phyloP scores from a whole-genome alignment of 2,888 invertebrate genomes.

The Lasioglossum figueresi region DNA sequence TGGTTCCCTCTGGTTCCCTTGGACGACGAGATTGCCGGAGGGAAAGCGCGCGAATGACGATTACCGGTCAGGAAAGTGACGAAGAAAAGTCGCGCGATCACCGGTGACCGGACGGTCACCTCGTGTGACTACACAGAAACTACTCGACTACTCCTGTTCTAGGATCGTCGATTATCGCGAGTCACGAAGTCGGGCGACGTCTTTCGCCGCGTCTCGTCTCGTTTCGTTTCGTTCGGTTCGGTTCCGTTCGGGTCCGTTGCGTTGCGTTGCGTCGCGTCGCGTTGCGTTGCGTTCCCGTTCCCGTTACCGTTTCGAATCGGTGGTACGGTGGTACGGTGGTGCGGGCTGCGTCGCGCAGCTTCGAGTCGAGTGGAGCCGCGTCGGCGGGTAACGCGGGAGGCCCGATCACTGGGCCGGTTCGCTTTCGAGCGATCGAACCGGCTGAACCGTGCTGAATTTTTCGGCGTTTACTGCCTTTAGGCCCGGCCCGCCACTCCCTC shows the following conservation, averaged over 20 bases:
- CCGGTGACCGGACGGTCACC: not conserved
- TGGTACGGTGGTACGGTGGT: not conserved
- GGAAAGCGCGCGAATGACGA: not conserved
- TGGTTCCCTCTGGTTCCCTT: conserved; percentile 1
- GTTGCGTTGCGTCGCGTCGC: not conserved
- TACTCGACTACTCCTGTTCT: not conserved
- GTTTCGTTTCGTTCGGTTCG: not conserved
- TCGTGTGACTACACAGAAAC: not conserved
- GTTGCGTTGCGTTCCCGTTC: not conserved
- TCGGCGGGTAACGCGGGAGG: conserved; percentile 22
- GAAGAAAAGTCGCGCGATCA: not conserved
- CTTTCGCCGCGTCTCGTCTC: not conserved
- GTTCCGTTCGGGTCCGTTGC: not conserved
- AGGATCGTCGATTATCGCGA: not conserved
- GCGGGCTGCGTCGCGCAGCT: not conserved
- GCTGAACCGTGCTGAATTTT: conserved; percentile 71
- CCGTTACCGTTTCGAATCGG: not conserved
- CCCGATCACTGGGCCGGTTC: conserved; percentile 64
- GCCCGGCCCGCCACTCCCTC: conserved; percentile 61
- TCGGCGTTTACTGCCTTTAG: conserved; percentile 76
- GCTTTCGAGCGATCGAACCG: conserved; percentile 66
- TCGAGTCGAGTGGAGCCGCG: conserved; percentile 12
- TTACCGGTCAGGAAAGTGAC: not conserved
- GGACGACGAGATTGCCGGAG: not conserved
- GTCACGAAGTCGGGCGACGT: not conserved